Base-by-base conservation (phyloP, 2,888 invertebrate species). In the Lysandra bellargus region DNA sequence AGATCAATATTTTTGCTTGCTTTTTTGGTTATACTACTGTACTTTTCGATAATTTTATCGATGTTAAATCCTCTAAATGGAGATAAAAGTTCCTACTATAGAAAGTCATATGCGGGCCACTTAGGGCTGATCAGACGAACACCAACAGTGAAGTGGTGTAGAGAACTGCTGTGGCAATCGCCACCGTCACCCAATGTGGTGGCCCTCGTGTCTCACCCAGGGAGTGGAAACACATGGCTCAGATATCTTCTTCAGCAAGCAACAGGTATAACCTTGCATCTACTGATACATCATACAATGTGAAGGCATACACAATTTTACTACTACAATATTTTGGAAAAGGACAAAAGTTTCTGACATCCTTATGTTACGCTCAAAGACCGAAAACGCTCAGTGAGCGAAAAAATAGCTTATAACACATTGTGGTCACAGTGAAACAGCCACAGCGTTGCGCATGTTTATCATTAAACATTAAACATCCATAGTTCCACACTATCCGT, bases 151-250 rank as follows among this genome's bases (percentile, higher is more conserved):
- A 88, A 87, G 37, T 96, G 96, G 96, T 96, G 96, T 83, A 91
- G 93, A 81, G 93, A 94, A 78, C 85, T 96, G 74, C 91, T 87
- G 53, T 95, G 87, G 88, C 86, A 85, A 60, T 90, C 93, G 0
- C 95, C 96, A 0, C 95, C 95, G 12, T 92, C 95, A 1, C 81
- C 85, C 0, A 84, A 89, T 14, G 92, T 95, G 9, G 95, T 95
- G 0, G 97, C 97, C 0, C 90, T 98, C 57, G 97, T 96, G 0
- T 97, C 97, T 0, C 97, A 97, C 88, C 98, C 97, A 5, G 97
- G 97, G n/a, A 97, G 97, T 86, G 97, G 97, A 0, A 98, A 98
- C 87, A 97, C 97, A 37, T 98, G 98, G 98, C 90, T 98, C 23
- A 91, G 98, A 80, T 97, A 97, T 87, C 90, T 98, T 72, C 88